phyloP scores from a whole-genome alignment of 2,888 invertebrate genomes.

The Lasioglossum vierecki region DNA sequence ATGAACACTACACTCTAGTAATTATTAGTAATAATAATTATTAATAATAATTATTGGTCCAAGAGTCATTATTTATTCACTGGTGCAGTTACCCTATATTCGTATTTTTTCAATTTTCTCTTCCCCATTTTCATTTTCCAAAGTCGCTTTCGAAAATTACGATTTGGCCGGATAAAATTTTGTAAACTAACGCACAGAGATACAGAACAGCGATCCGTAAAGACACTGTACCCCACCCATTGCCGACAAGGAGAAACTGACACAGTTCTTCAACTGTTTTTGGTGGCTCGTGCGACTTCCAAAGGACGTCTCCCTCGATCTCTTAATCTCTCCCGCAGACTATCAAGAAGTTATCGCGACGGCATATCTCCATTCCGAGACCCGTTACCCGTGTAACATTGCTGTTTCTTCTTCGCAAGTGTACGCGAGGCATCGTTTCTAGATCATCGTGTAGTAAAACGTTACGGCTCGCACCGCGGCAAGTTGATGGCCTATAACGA shows the following conservation, averaged over 20 bases:
- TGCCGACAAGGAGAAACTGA: background rate
- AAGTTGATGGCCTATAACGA: constrained; percentile 66
- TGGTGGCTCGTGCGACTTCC: background rate
- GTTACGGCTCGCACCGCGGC: constrained; percentile 29
- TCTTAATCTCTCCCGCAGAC: background rate
- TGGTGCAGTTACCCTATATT: too few relatives aligned
- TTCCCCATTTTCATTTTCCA: too few relatives aligned
- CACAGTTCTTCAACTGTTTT: background rate
- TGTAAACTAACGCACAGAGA: background rate
- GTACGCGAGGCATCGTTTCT: constrained; percentile 42
- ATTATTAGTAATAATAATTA: too few relatives aligned
- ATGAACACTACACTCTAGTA: too few relatives aligned
- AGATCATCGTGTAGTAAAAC: constrained; percentile 52
- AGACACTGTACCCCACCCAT: background rate
- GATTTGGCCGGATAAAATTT: too few relatives aligned
- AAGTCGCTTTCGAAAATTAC: too few relatives aligned
- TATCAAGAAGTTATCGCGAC: constrained; percentile 22
- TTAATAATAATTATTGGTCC: too few relatives aligned
- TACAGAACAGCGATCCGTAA: background rate
- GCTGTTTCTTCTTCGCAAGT: constrained; percentile 30
- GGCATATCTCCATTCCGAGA: constrained; percentile 22
- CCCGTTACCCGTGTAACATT: constrained; percentile 44
- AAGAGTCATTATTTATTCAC: too few relatives aligned
- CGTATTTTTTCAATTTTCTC: too few relatives aligned
- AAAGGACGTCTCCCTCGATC: background rate